Evolutionary conservation across 2,888 invertebrate species (phyloP).

Genomic region (Drosophila yooni): DNA sequence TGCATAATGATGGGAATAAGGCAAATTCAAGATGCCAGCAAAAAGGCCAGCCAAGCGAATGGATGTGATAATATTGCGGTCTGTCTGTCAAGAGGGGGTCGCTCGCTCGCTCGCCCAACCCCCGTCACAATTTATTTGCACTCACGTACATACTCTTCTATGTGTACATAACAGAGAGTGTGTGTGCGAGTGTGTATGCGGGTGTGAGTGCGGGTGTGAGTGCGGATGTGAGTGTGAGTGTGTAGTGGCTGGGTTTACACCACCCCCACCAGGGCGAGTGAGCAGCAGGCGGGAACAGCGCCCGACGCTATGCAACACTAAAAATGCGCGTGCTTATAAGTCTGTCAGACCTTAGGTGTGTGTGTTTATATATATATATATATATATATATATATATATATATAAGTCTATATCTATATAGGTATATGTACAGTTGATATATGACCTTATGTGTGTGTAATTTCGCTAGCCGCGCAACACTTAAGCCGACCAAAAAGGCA

Average conservation of each 20-base stretch:
- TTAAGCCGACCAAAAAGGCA: slow-evolving; percentile 28
- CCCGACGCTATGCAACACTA: slow-evolving; percentile 79
- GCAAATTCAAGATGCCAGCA: slow-evolving; percentile 4
- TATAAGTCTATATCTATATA: background rate
- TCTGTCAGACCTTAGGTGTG: slow-evolving; percentile 38
- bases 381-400: slow-evolving; percentile 4
- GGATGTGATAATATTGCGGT: slow-evolving; percentile 55
- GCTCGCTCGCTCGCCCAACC: slow-evolving; percentile 24
- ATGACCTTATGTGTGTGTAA: slow-evolving; percentile 43
- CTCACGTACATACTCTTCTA: slow-evolving; percentile 57
- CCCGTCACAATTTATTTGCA: slow-evolving; percentile 58
- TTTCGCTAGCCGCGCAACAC: slow-evolving; percentile 41
- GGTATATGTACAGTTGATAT: slow-evolving; percentile 30
- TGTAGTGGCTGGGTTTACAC: slow-evolving; percentile 50
- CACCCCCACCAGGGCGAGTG: slow-evolving; percentile 39
- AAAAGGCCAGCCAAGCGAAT: slow-evolving; percentile 28
- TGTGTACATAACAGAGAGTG: slow-evolving; percentile 53
- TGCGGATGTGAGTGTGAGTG: slow-evolving; percentile 22
- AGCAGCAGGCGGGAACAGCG: slow-evolving; percentile 40
- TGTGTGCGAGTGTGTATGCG: slow-evolving; percentile 19
- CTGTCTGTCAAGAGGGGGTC: slow-evolving; percentile 22
- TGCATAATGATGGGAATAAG: slow-evolving; percentile 16
- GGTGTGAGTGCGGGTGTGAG: slow-evolving; percentile 6
- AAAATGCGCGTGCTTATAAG: slow-evolving; percentile 70
- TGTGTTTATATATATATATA: slow-evolving; percentile 5